Conservation (phyloP, 2,888 invertebrate genomes). For the Lithophane leautieri region DNA sequence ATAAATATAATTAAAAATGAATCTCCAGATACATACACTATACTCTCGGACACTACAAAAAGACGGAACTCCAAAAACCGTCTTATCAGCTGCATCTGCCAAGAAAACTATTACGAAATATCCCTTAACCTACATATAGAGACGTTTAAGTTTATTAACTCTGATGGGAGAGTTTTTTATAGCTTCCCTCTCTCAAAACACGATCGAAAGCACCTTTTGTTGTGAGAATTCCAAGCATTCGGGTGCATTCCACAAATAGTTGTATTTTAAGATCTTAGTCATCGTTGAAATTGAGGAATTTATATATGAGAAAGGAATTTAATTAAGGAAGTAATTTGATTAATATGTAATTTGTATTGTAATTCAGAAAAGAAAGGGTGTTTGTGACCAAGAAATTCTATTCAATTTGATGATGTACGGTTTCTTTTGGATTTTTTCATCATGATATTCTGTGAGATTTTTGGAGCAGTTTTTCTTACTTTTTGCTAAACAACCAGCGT, state of each 20-base stretch:
- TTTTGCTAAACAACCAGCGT: background rate
- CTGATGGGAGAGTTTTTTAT: slow-evolving; percentile 52
- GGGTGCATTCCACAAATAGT: slow-evolving; percentile 45
- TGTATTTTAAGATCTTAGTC: slow-evolving; percentile 38
- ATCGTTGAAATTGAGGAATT: slow-evolving; percentile 22
- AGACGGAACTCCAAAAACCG: slow-evolving; percentile 28
- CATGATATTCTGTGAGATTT: too few species aligned
- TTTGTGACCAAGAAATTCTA: background rate
- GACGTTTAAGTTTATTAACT: slow-evolving; percentile 30
- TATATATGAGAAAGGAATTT: slow-evolving; percentile 4
- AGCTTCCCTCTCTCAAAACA: slow-evolving; percentile 38
- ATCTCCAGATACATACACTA: background rate
- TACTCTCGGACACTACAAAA: background rate
- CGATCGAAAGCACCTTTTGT: slow-evolving; percentile 43
- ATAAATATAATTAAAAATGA: too few species aligned
- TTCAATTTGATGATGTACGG: too few species aligned
- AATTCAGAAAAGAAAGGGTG: background rate
- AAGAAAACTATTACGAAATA: slow-evolving; percentile 57
- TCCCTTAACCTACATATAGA: slow-evolving; percentile 56
- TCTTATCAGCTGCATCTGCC: slow-evolving; percentile 22
- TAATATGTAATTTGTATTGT: background rate
- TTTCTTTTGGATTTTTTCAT: too few species aligned
- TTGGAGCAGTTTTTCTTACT: background rate
- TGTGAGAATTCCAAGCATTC: slow-evolving; percentile 38
- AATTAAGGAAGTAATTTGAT: background rate